phyloP scores from a whole-genome alignment of 1,140 invertebrate genomes.

The Eriosoma lanigerum region DNA sequence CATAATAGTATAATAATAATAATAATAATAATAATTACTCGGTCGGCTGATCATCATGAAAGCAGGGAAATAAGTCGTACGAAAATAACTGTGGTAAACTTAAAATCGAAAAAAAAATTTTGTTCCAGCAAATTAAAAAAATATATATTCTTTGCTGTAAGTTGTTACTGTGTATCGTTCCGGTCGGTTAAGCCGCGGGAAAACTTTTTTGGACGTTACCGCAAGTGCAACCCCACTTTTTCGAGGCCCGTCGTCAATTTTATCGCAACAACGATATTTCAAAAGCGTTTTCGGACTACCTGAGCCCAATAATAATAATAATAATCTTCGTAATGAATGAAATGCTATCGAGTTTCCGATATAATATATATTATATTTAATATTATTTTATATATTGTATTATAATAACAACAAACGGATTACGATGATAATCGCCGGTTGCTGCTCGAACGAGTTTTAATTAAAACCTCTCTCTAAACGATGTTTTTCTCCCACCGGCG shows the following conservation, averaged over 20 bases:
- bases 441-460: constrained; percentile 50
- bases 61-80: not conserved
- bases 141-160: no score
- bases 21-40: constrained; percentile 34
- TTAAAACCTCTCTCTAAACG: constrained; percentile 46
- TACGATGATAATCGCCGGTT: constrained; percentile 46
- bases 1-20: constrained; percentile 18
- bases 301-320: constrained; percentile 18
- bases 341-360: not conserved
- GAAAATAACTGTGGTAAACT: not conserved
- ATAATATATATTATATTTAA: constrained; percentile 31
- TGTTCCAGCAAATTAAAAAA: no score
- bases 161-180: constrained; percentile 12
- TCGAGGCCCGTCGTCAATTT: constrained; percentile 2
- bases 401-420: constrained; percentile 43
- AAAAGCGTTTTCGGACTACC: constrained; percentile 19
- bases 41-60: constrained; percentile 16
- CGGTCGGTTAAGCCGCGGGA: constrained; percentile 15
- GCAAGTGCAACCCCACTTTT: not conserved
- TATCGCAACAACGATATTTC: constrained; percentile 42
- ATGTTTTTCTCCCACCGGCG: constrained; percentile 27
- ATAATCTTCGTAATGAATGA: not conserved
- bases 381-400: no score
- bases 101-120: no score
- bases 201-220: constrained; percentile 49